Percentiles rank a stretch among this genome's conserved stretches.
Conservation (phyloP, 92 coral and sea anemone species). For the Montipora capitata region DNA sequence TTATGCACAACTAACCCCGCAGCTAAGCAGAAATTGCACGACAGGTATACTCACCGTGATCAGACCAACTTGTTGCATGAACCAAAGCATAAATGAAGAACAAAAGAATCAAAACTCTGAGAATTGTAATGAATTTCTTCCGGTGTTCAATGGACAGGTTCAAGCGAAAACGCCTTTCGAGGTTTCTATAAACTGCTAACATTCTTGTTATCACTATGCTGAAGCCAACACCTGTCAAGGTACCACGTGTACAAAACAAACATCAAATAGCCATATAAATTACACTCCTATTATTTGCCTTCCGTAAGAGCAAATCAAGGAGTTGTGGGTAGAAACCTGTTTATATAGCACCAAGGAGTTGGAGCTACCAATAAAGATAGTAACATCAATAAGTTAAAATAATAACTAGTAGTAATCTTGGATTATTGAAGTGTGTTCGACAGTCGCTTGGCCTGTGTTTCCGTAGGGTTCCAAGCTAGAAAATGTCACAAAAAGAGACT, state of each 20-base stretch:
- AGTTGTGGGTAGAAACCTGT: too few species aligned
- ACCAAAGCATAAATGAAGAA: slow-evolving; percentile 30
- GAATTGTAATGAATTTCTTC: not conserved
- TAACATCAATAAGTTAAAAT: too few species aligned
- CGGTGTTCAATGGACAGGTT: not conserved
- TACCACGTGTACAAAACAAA: not conserved
- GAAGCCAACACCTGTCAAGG: not conserved
- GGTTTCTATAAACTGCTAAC: not conserved
- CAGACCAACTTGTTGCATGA: slow-evolving; percentile 8
- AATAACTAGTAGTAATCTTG: too few species aligned
- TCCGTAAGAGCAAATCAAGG: too few species aligned
- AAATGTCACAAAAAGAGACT: too few species aligned
- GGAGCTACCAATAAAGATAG: too few species aligned
- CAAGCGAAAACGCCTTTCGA: not conserved
- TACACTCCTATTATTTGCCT: too few species aligned
- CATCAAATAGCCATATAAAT: not conserved
- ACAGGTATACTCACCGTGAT: slow-evolving; percentile 3
- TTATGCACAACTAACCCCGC: too few species aligned
- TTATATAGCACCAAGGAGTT: too few species aligned
- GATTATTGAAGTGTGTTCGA: too few species aligned
- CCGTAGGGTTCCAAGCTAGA: too few species aligned
- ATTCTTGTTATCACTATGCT: not conserved
- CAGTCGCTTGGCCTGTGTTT: too few species aligned
- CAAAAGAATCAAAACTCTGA: slow-evolving; percentile 23
- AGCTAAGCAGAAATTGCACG: not conserved